A percentile compares a stretch with the other conserved stretches of the same genome.
Evolutionary conservation across 53 echinoderm and acorn worm genomes (phyloP).

Genomic region (Zoroaster sp.): DNA sequence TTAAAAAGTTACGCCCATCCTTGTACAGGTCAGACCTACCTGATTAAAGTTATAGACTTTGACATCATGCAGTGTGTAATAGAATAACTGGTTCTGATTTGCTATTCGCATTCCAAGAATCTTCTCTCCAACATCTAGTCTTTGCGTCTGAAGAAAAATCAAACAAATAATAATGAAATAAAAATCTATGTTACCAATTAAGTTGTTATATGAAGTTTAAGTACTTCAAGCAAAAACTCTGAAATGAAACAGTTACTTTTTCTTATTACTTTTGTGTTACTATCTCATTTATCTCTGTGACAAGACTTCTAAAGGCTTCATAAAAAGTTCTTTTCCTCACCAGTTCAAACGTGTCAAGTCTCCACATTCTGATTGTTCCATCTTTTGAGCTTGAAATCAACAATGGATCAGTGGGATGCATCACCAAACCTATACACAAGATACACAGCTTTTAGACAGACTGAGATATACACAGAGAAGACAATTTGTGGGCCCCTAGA

Average conservation of each 20-base stretch:
- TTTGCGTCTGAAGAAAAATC: slow-evolving; percentile 68
- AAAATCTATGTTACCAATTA: too few species aligned
- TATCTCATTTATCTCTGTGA: too few species aligned
- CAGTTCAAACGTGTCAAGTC: slow-evolving; percentile 97
- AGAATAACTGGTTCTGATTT: slow-evolving; percentile 71
- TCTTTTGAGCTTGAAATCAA: slow-evolving; percentile 93
- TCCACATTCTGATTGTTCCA: slow-evolving; percentile 91
- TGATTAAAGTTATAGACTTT: slow-evolving; percentile 91
- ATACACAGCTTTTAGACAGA: background rate
- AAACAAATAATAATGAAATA: too few species aligned
- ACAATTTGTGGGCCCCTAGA: too few species aligned
- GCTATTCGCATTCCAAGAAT: slow-evolving; percentile 88
- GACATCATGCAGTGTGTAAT: slow-evolving; percentile 82
- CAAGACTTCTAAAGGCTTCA: too few species aligned
- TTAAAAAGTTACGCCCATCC: background rate
- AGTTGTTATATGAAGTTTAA: too few species aligned
- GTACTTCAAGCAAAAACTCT: too few species aligned
- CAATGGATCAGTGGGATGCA: slow-evolving; percentile 86
- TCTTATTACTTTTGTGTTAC: too few species aligned
- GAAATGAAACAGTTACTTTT: too few species aligned
- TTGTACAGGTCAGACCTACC: slow-evolving; percentile 37
- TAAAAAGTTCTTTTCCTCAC: slow-evolving; percentile 63
- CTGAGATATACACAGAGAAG: background rate
- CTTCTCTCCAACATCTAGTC: slow-evolving; percentile 87
- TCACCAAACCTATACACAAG: slow-evolving; percentile 67